phyloP scores from a whole-genome alignment of 2,888 invertebrate genomes.

The Halocaridina rubra region DNA sequence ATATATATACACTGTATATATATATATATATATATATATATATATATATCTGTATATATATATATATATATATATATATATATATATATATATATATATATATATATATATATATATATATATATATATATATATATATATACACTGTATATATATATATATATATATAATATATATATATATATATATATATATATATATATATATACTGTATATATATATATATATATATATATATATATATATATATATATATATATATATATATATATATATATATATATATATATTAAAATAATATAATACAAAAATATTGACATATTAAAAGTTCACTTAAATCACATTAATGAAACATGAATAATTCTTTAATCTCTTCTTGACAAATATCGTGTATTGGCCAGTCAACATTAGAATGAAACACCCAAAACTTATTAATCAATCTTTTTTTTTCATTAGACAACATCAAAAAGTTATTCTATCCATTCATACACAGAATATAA shows the following conservation, averaged over 20 bases:
- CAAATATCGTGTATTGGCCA: no score
- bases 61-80: neutral
- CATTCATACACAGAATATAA: no score
- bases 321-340: no score
- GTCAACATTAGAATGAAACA: no score
- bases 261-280: neutral
- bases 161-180: neutral
- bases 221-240: neutral
- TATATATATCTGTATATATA: neutral
- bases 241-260: neutral
- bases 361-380: no score
- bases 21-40: neutral
- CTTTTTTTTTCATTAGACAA: no score
- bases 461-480: no score
- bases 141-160: neutral
- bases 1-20: neutral
- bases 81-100: neutral
- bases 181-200: neutral
- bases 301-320: no score
- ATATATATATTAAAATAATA: neutral
- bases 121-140: neutral
- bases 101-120: neutral
- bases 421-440: no score
- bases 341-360: no score
- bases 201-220: neutral